Base-by-base conservation (phyloP, 2,113 vertebrate species). In the Clarias magur region DNA sequence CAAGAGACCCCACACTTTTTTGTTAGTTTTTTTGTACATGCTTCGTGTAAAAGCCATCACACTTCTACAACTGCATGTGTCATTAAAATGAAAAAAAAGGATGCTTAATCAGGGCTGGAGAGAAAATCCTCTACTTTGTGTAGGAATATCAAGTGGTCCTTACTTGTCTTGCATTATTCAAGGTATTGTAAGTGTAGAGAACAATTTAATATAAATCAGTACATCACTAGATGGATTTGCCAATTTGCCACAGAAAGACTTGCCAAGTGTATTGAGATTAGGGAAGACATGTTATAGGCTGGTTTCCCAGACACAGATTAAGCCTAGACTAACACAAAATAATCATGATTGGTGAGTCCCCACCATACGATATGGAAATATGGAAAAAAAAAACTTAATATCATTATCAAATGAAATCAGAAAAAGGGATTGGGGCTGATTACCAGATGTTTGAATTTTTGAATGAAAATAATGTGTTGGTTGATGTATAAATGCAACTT, bases 241-340 rank as follows among this genome's bases (percentile, higher is more conserved):
- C 60, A 38, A 59, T 3, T n/a, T n/a, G n/a, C n/a, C 15, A 63
- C 25, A 63, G 23, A 27, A 85, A 76, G 25, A 8, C 54, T 27
- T 76, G 70, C 70, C 68, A 76, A 65, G 73, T 79, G 10, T 54
- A 79, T 79, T 54, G 30, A 79, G 73, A 54, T 85, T 48, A 79
- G n/a, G 19, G 3, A 75, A 75, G 72, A 75, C 72, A 23, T 56
- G 72, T 62, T 59, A 70, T 78, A 78, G 72, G 25, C 38, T 76
- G 25, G 25, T 2, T 85, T 76, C n/a, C 72, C 23, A 76, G 56
- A 62, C 23, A 38, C 12, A n/a, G 21, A 53, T 85, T 85, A 59
- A 16, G 6, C 70, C 59, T n/a, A 30, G 57, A 17, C 70, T 38
- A 48, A 85, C 25, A 34, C 8, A 72, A 38, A 59, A 84, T 38